Percentiles rank a stretch among this genome's conserved stretches.
These are phyloP conservation scores for Coryphaenoides rupestris DNA, from an alignment of 2,113 vertebrate genomes.

Conservation along the genomic window DNA sequence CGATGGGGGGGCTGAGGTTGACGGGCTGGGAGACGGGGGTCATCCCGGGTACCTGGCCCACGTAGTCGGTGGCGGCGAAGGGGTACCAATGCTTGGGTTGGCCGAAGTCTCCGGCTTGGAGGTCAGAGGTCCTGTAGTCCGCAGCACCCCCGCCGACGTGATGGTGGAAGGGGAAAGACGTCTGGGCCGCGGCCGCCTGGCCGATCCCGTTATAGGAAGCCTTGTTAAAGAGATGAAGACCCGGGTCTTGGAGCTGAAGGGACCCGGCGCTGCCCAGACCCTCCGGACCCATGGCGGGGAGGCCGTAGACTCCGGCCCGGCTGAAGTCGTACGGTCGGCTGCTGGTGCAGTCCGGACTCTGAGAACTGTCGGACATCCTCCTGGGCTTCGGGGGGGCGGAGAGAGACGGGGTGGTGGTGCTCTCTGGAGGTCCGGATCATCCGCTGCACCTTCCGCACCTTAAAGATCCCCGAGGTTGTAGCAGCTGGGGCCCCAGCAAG, in stretches of 20 bases:
- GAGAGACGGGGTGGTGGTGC: too few species aligned
- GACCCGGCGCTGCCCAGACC: conserved; percentile 46
- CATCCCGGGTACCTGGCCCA: conserved; percentile 60
- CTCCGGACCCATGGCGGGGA: conserved; percentile 52
- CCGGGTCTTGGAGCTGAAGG: conserved; percentile 68
- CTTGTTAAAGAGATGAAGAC: conserved; percentile 70
- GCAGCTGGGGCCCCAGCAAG: too few species aligned
- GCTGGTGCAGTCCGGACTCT: conserved; percentile 65
- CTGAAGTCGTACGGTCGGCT: conserved; percentile 65
- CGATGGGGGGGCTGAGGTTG: conserved; percentile 51
- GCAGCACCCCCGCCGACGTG: too few species aligned
- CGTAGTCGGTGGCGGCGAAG: conserved; percentile 66
- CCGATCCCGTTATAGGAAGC: conserved; percentile 57
- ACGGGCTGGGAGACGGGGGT: conserved; percentile 50
- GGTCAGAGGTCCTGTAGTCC: conserved; percentile 54
- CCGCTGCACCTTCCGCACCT: too few species aligned
- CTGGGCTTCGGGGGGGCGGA: not conserved
- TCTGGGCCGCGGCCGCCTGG: conserved; percentile 51
- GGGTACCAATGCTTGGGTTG: conserved; percentile 70
- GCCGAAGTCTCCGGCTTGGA: conserved; percentile 37
- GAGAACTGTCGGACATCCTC: conserved; percentile 69
- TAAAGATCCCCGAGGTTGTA: too few species aligned
- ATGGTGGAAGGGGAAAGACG: conserved; percentile 68
- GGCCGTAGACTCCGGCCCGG: conserved; percentile 51
- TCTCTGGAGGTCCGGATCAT: too few species aligned